A percentile compares a stretch with the other conserved stretches of the same genome.
These are phyloP conservation scores for Nemoura dubitans DNA, from an alignment of 2,888 invertebrate genomes.

Conservation along the genomic window DNA sequence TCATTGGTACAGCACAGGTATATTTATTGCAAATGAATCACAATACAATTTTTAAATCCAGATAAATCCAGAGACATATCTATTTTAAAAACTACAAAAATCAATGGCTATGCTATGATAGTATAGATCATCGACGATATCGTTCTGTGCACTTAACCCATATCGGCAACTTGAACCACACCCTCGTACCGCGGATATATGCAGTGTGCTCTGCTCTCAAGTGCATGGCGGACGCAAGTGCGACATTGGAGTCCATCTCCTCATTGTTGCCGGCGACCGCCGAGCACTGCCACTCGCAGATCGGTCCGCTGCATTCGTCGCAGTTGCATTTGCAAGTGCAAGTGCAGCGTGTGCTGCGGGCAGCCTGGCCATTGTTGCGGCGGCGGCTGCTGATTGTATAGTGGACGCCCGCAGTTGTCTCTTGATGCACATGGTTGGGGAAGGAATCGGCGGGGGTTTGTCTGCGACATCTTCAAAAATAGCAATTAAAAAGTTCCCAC, in stretches of 20 bases:
- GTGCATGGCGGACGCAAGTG: not conserved
- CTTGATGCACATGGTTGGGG: not conserved
- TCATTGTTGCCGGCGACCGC: not conserved
- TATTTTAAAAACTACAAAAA: too few species aligned
- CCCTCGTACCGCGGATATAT: too few species aligned
- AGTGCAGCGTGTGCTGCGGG: not conserved
- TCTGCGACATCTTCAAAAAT: not conserved
- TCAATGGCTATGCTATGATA: too few species aligned
- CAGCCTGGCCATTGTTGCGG: not conserved
- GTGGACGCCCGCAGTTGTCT: not conserved
- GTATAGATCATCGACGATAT: not conserved
- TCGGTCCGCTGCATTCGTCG: not conserved
- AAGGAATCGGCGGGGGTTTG: not conserved
- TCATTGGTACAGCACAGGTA: too few species aligned
- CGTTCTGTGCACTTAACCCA: not conserved
- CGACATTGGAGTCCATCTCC: not conserved
- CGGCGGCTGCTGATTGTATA: too few species aligned
- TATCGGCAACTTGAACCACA: not conserved
- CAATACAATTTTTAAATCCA: not conserved
- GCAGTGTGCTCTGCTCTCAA: not conserved
- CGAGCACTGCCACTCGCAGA: not conserved
- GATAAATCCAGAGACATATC: too few species aligned
- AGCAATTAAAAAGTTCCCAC: not conserved
- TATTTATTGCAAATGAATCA: not conserved
- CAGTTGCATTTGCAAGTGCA: not conserved